phyloP scores from a whole-genome alignment of 2,888 invertebrate species.

The Thera britannica region DNA sequence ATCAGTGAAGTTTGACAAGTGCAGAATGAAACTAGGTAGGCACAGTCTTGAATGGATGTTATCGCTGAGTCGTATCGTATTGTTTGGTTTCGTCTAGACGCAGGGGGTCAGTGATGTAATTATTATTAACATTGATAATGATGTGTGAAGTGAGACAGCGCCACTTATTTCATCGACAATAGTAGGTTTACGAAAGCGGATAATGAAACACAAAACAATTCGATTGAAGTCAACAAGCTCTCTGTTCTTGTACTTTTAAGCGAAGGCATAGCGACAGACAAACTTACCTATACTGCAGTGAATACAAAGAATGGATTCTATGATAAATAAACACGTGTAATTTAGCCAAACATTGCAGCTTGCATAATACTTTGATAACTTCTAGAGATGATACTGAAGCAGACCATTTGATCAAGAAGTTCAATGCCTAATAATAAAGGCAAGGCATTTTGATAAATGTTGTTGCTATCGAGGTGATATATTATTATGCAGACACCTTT shows the following conservation, averaged over 20 bases:
- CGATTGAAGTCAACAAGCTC: slow-evolving; percentile 26
- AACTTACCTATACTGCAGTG: neutral
- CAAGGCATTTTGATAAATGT: neutral
- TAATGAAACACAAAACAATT: slow-evolving; percentile 45
- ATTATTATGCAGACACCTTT: neutral
- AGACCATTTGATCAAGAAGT: slow-evolving; percentile 12
- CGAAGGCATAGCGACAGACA: neutral
- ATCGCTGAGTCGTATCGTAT: slow-evolving; percentile 10
- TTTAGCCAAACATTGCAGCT: neutral
- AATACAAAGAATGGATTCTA: neutral
- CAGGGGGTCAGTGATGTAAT: slow-evolving; percentile 47
- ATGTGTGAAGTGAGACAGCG: slow-evolving; percentile 47
- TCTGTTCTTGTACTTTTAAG: slow-evolving; percentile 14
- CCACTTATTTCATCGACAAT: slow-evolving; percentile 48
- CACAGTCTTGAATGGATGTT: slow-evolving; percentile 19
- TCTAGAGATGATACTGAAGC: slow-evolving; percentile 4
- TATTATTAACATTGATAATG: slow-evolving; percentile 14
- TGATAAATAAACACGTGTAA: neutral
- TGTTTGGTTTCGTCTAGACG: slow-evolving; percentile 41
- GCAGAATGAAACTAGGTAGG: slow-evolving; percentile 28
- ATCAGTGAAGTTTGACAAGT: slow-evolving; percentile 59
- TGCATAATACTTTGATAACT: slow-evolving; percentile 11
- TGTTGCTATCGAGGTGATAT: neutral
- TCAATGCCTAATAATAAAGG: slow-evolving; percentile 2
- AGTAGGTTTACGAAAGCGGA: slow-evolving; percentile 29